These are phyloP conservation scores for Drosophila bipectinata DNA, from an alignment of 1,140 invertebrate genomes.

Conservation along the genomic window DNA sequence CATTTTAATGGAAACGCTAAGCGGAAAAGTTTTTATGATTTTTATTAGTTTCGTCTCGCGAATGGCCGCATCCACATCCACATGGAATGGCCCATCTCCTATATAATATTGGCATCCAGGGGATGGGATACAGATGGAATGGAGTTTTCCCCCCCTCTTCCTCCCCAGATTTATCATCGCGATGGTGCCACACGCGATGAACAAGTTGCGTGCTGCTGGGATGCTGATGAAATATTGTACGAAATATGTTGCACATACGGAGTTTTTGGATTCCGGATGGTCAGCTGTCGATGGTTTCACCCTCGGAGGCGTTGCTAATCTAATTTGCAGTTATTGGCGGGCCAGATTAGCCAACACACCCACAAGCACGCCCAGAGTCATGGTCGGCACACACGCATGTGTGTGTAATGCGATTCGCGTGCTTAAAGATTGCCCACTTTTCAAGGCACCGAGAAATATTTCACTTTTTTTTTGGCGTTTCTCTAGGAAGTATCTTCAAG, in stretches of 20 bases:
- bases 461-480: not conserved
- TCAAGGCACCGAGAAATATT: not conserved
- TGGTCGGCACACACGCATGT: slow-evolving; percentile 53
- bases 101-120: slow-evolving; percentile 38
- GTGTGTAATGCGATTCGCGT: slow-evolving; percentile 70
- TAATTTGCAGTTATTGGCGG: slow-evolving; percentile 79
- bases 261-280: slow-evolving; percentile 11
- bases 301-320: slow-evolving; percentile 64
- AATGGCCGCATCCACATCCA: slow-evolving; percentile 16
- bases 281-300: slow-evolving; percentile 17
- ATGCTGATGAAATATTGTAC: slow-evolving; percentile 4
- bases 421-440: slow-evolving; percentile 35
- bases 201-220: slow-evolving; percentile 15
- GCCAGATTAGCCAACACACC: slow-evolving; percentile 59
- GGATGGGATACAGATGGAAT: slow-evolving; percentile 21
- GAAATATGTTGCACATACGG: slow-evolving; percentile 10
- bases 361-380: not conserved
- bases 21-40: slow-evolving; percentile 72
- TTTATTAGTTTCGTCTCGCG: slow-evolving; percentile 58
- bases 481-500: no score
- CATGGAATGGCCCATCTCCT: slow-evolving; percentile 13
- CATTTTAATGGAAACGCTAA: slow-evolving; percentile 44
- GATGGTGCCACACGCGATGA: slow-evolving; percentile 18
- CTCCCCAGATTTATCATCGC: slow-evolving; percentile 46
- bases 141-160: not conserved